Evolutionary conservation across 2,113 vertebrate genomes (phyloP), one percentile per base, ranked within the genome.

Genomic region (Balaeniceps rex): DNA sequence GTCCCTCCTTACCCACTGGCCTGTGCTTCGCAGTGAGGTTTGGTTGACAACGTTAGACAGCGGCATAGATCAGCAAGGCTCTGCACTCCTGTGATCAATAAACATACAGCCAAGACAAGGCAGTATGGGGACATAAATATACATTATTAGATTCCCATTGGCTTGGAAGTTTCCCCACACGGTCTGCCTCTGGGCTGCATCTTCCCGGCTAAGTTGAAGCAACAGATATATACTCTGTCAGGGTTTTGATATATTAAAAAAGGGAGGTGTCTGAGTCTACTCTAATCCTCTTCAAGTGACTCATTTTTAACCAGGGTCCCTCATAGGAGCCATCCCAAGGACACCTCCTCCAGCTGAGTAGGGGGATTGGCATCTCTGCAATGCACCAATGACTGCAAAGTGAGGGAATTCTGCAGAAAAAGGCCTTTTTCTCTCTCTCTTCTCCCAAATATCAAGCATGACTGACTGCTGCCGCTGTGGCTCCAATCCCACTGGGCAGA

Each of bases 301-400:
- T 96, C 75, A 88, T 85, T 96, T 97, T 94, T 65, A 91, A 91
- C 47, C 84, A 90, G 36, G 28, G 11, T 93, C 19, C 87, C 87
- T 94, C 78, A 24, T 0, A 83, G 46, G 6, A 90, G 46, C 90
- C 66, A 47, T 63, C 47, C 58, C 70, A 91, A 93, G 66, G 93
- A 96, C 91, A 94, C 34, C 63, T 97, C 74, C 70, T 89, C 47
- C 87, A 91, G 40, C 44, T 65, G 78, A 40, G 40, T 1, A 19
- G 44, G 26, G 84, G 57, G 21, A 64, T 31, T 3, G 18, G 34
- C 54, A 34, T 12, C 42, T 26, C 92, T 0, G 38, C 93, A 96
- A 75, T 66, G 79, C 79, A 38, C 42, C 57, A 54, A 0, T 0
- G 0, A 31, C 65, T 77, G 64, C 38, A 72, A 93, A 83, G 29